Evolutionary conservation across 2,797 vertebrate species (phyloP).

Genomic region (Carapus acus): DNA sequence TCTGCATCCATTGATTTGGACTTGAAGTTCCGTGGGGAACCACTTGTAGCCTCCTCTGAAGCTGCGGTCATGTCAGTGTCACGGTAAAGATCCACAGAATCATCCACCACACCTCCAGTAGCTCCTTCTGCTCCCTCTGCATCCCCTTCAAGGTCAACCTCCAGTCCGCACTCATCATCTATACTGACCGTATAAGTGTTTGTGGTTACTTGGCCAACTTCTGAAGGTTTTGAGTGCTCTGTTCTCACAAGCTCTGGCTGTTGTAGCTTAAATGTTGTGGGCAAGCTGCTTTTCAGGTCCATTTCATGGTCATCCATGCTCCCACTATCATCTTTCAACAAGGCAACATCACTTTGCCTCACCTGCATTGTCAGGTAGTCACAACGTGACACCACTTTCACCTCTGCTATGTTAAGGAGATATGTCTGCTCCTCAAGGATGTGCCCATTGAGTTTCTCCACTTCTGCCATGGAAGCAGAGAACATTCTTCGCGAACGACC

Average conservation of each 20-base stretch:
- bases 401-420: slow-evolving; percentile 88
- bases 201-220: slow-evolving; percentile 82
- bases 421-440: slow-evolving; percentile 92
- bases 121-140: slow-evolving; percentile 30
- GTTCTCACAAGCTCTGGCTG: slow-evolving; percentile 84
- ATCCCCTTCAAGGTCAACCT: slow-evolving; percentile 48
- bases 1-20: slow-evolving; percentile 77
- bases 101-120: slow-evolving; percentile 32
- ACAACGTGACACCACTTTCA: slow-evolving; percentile 90
- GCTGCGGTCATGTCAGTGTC: slow-evolving; percentile 76
- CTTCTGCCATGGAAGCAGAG: slow-evolving; percentile 81
- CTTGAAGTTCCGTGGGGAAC: slow-evolving; percentile 72
- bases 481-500: slow-evolving; percentile 84
- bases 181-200: slow-evolving; percentile 79
- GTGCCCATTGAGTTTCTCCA: slow-evolving; percentile 87
- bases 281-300: slow-evolving; percentile 79
- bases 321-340: slow-evolving; percentile 79
- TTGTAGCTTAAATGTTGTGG: slow-evolving; percentile 81
- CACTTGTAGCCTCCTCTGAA: slow-evolving; percentile 71
- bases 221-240: slow-evolving; percentile 78
- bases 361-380: slow-evolving; percentile 92
- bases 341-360: slow-evolving; percentile 85
- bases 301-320: slow-evolving; percentile 80
- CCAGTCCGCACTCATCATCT: slow-evolving; percentile 70
- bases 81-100: slow-evolving; percentile 68